Percentiles rank a stretch among this genome's conserved stretches.
phyloP scores from a whole-genome alignment of 2,113 vertebrate genomes.

The Romanogobio albipinnatus region DNA sequence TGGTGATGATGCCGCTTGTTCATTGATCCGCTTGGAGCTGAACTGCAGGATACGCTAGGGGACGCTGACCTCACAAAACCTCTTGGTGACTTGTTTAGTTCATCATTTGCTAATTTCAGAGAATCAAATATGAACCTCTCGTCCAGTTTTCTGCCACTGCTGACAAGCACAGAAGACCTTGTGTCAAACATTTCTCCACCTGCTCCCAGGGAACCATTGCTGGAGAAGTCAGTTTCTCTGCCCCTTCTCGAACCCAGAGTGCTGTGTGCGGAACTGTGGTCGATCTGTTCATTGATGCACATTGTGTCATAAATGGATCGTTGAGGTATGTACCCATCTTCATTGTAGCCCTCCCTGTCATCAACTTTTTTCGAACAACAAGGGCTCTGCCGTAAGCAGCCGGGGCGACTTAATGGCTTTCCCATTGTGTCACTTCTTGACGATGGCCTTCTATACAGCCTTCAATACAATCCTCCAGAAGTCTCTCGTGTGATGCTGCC shows the following conservation, averaged over 20 bases:
- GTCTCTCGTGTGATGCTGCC: not conserved
- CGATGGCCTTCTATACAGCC: not conserved
- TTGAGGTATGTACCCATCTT: slow-evolving; percentile 95
- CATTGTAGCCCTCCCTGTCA: slow-evolving; percentile 88
- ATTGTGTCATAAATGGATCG: slow-evolving; percentile 97
- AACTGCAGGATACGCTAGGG: slow-evolving; percentile 75
- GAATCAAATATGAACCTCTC: slow-evolving; percentile 95
- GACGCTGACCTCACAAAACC: slow-evolving; percentile 72
- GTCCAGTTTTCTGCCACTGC: slow-evolving; percentile 85
- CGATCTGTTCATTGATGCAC: slow-evolving; percentile 97
- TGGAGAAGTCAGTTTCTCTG: slow-evolving; percentile 82
- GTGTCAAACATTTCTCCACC: slow-evolving; percentile 81
- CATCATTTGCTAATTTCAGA: slow-evolving; percentile 86
- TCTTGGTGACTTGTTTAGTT: slow-evolving; percentile 77
- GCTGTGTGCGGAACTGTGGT: slow-evolving; percentile 86
- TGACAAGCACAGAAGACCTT: slow-evolving; percentile 82
- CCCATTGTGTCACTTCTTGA: slow-evolving; percentile 80
- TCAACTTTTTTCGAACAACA: slow-evolving; percentile 88
- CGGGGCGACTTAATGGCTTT: slow-evolving; percentile 95
- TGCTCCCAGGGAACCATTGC: slow-evolving; percentile 82
- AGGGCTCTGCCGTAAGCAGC: slow-evolving; percentile 94
- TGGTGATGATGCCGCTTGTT: slow-evolving; percentile 66
- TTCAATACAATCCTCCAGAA: not conserved
- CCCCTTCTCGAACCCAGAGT: slow-evolving; percentile 85
- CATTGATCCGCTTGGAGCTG: slow-evolving; percentile 74